These are phyloP conservation scores for Sinonovacula constricta DNA, from an alignment of 1,140 invertebrate species.

Conservation along the genomic window DNA sequence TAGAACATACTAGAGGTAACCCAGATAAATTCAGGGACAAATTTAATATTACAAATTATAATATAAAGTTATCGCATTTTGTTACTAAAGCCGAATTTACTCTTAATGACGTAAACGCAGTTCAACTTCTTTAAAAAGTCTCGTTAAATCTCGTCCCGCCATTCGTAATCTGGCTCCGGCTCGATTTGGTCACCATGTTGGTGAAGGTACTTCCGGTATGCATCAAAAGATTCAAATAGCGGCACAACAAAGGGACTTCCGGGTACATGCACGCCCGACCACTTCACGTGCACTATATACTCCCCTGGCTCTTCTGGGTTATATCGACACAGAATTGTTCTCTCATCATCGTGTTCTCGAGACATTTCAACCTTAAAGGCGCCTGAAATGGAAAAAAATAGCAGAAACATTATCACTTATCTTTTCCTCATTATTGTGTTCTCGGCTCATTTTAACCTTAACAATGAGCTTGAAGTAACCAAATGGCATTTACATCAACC, in stretches of 20 bases:
- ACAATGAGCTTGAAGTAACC: neutral
- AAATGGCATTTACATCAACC: neutral
- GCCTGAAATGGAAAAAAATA: slow-evolving; percentile 79
- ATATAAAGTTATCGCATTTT: no score
- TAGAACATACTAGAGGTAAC: no score
- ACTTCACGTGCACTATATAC: slow-evolving; percentile 98
- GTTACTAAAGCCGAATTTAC: no score
- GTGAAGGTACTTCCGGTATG: slow-evolving; percentile 81
- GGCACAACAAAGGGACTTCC: slow-evolving; percentile 98
- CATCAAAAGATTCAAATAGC: slow-evolving; percentile 99
- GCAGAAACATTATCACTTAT: no score
- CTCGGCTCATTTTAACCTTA: neutral
- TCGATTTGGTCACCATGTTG: slow-evolving; percentile 27
- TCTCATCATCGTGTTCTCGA: slow-evolving; percentile 96
- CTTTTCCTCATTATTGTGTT: neutral
- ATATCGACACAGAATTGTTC: slow-evolving; percentile 97
- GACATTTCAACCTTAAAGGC: slow-evolving; percentile 99
- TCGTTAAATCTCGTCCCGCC: slow-evolving; percentile 50
- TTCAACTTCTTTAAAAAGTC: no score
- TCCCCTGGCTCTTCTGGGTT: slow-evolving; percentile 99
- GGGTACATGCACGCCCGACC: slow-evolving; percentile 94
- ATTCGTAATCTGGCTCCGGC: slow-evolving; percentile 39
- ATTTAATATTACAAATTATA: no score
- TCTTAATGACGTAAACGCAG: no score
- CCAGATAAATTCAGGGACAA: no score